A percentile compares a stretch with the other conserved stretches of the same genome.
Conservation (phyloP, 2,797 vertebrate species). For the Basileuterus tristriatus region DNA sequence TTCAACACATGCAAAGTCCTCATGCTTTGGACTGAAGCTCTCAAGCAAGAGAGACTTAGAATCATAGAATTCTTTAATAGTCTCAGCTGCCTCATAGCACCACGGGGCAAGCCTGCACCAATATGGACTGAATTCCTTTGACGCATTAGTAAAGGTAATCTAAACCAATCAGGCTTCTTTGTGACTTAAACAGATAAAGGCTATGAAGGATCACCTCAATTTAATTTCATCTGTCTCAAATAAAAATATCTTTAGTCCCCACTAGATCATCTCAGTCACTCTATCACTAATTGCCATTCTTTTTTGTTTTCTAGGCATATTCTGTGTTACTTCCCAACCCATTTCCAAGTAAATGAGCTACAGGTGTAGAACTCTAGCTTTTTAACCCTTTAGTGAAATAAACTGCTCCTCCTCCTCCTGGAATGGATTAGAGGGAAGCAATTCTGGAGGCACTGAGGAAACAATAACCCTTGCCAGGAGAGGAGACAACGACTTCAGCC, state of each 20-base stretch:
- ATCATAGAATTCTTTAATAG: neutral
- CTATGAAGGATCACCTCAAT: neutral
- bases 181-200: neutral
- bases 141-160: neutral
- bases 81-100: neutral
- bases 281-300: neutral
- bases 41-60: neutral
- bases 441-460: neutral
- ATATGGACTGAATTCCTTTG: neutral
- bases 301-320: neutral
- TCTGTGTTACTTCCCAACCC: neutral
- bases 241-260: neutral
- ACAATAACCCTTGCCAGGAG: neutral
- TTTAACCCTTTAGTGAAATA: neutral
- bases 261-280: neutral
- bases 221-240: neutral
- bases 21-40: neutral
- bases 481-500: neutral
- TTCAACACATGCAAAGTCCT: neutral
- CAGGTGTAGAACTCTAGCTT: neutral
- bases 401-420: neutral
- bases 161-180: neutral
- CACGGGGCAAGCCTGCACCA: neutral
- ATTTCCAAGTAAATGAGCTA: neutral
- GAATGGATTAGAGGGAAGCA: neutral